Conservation (phyloP, 92 coral and sea anemone species). For the Anthopleura xanthogrammica region DNA sequence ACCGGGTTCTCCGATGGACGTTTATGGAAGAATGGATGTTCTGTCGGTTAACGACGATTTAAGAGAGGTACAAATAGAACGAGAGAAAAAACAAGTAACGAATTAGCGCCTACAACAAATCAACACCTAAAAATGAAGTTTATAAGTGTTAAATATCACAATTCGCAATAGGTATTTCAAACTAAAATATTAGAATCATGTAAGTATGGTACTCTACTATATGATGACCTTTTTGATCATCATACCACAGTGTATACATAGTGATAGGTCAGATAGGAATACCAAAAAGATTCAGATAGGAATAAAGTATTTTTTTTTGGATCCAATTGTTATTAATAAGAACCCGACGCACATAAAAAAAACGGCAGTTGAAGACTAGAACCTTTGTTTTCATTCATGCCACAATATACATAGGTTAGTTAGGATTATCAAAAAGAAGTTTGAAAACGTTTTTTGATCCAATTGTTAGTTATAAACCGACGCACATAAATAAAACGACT, state of each 20-base stretch:
- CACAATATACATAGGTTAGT: no score
- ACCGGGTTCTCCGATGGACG: constrained; percentile 63
- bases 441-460: neutral
- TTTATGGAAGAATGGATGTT: constrained; percentile 61
- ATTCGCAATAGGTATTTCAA: neutral
- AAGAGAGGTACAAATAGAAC: constrained; percentile 44
- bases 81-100: constrained; percentile 7
- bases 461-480: neutral
- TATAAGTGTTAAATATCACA: neutral
- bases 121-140: neutral
- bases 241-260: no score
- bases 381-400: no score
- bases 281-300: no score
- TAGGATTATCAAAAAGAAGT: neutral
- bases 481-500: neutral
- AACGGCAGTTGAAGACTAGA: no score
- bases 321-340: no score
- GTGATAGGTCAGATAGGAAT: no score
- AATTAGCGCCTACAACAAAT: constrained; percentile 7
- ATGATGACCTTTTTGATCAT: no score
- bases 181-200: neutral
- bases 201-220: neutral
- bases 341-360: no score
- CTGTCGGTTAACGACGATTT: constrained; percentile 14
- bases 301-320: no score